These are phyloP conservation scores for Achatina immaculata DNA, from an alignment of 1,140 invertebrate genomes.

Conservation along the genomic window DNA sequence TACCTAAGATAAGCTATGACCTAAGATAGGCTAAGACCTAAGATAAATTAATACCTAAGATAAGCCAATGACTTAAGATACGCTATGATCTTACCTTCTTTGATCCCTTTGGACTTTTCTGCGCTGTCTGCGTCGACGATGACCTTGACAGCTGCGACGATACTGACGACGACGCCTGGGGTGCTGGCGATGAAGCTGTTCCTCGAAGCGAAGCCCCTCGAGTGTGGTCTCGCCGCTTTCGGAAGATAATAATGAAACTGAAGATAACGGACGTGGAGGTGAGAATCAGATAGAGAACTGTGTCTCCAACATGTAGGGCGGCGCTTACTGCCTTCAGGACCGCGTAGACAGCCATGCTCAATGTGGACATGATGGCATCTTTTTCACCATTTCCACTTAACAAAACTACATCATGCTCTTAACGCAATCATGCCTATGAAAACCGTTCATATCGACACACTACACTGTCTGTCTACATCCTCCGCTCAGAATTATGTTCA, in stretches of 20 bases:
- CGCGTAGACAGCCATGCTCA: slow-evolving; percentile 10
- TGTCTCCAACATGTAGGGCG: slow-evolving; percentile 3
- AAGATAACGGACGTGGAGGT: slow-evolving; percentile 47
- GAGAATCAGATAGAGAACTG: slow-evolving; percentile 35
- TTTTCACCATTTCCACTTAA: no score
- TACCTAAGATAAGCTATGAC: no score
- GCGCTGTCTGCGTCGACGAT: slow-evolving; percentile 42
- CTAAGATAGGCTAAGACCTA: no score
- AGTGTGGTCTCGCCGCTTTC: slow-evolving; percentile 57
- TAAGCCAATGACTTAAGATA: no score
- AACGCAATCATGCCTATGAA: no score
- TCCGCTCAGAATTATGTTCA: no score
- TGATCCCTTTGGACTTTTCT: slow-evolving; percentile 57
- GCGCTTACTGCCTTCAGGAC: background rate
- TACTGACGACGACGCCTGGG: background rate
- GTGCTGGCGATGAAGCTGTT: background rate
- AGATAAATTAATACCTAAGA: no score
- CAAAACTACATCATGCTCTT: no score
- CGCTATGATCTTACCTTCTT: slow-evolving; percentile 55
- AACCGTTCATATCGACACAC: no score
- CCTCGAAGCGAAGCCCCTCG: slow-evolving; percentile 36
- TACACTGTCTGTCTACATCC: no score
- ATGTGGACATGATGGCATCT: background rate
- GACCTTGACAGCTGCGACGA: background rate
- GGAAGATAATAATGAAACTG: slow-evolving; percentile 50